Base-by-base conservation (phyloP, 2,797 vertebrate species). In the Rhinella marina region DNA sequence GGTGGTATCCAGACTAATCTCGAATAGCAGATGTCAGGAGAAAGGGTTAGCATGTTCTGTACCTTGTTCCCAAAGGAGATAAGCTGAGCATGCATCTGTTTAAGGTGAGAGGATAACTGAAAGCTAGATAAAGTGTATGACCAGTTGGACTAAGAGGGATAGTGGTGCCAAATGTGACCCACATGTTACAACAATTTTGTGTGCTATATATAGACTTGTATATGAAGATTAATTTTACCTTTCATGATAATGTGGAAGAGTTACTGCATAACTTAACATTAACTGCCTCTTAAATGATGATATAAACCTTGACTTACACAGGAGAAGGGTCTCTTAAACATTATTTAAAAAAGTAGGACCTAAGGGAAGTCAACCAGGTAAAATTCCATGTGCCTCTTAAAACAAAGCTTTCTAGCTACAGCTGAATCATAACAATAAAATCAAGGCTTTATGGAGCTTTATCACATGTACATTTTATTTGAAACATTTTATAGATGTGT, bases 311-410 rank as follows among this genome's bases (percentile, higher is more conserved):
- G n/a, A 14, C 50, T 56, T 76, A 48, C 3, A 13, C 7, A 21
- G 41, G 8, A 21, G 50, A 56, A 56, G 9, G 76, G 27, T 54
- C 13, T 54, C 70, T 54, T 54, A 78, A 56, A 54, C 5, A 17
- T 27, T 48, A 41, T 8, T 73, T 52, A 54, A 52, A n/a, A 25
- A 5, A 77, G 75, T n/a, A 52, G 23, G 1, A 6, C 6, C 12
- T 12, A 77, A 50, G n/a, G 48, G 3, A 54, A 78, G 29, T 29
- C 17, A 61, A 27, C 13, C 82, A 59, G 19, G 83, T 85, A 41
- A 85, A 73, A 76, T 76, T 85, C 83, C 76, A 61, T 50, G 19
- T n/a, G 29, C 21, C 72, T 85, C 32, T 57, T 76, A 85, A 76
- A 62, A 61, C 41, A 32, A 12, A 41, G 82, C 41, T 59, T 3